phyloP scores from a whole-genome alignment of 2,113 vertebrate species.

The Misgurnus anguillicaudatus region DNA sequence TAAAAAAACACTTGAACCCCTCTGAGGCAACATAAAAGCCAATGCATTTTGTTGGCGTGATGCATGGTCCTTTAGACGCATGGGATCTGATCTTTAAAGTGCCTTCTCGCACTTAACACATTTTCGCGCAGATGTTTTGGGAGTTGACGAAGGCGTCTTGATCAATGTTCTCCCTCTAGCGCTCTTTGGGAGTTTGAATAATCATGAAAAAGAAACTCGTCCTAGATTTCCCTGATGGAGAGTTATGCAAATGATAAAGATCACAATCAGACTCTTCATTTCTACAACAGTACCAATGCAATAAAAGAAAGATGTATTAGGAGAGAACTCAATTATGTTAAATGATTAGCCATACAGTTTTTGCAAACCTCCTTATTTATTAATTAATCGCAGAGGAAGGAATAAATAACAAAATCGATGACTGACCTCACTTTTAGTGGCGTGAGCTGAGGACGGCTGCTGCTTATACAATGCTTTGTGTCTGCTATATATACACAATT shows the following conservation, averaged over 20 bases:
- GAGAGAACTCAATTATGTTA: not conserved
- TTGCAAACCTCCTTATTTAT: not conserved
- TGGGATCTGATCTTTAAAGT: constrained; percentile 51
- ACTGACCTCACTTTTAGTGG: constrained; percentile 5
- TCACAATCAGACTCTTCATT: constrained; percentile 30
- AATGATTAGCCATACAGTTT: not conserved
- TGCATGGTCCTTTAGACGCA: constrained; percentile 2
- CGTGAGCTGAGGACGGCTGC: not conserved
- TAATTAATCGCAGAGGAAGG: not conserved
- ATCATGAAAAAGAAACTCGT: constrained; percentile 30
- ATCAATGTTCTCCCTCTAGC: constrained; percentile 45
- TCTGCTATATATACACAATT: not conserved
- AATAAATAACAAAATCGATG: not conserved
- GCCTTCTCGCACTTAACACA: constrained; percentile 44
- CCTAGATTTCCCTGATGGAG: constrained; percentile 39
- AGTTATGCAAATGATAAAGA: constrained; percentile 45
- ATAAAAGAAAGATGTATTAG: constrained; percentile 17
- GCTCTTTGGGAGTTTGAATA: constrained; percentile 39
- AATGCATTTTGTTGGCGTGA: constrained; percentile 22
- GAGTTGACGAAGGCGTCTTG: constrained; percentile 43
- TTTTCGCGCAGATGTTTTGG: constrained; percentile 44
- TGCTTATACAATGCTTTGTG: not conserved
- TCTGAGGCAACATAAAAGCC: not conserved
- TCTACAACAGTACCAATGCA: constrained; percentile 19
- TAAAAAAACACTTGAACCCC: constrained; percentile 22